A percentile compares a stretch with the other conserved stretches of the same genome.
Conservation (phyloP, 2,113 vertebrate genomes). For the Holacanthus passer region DNA sequence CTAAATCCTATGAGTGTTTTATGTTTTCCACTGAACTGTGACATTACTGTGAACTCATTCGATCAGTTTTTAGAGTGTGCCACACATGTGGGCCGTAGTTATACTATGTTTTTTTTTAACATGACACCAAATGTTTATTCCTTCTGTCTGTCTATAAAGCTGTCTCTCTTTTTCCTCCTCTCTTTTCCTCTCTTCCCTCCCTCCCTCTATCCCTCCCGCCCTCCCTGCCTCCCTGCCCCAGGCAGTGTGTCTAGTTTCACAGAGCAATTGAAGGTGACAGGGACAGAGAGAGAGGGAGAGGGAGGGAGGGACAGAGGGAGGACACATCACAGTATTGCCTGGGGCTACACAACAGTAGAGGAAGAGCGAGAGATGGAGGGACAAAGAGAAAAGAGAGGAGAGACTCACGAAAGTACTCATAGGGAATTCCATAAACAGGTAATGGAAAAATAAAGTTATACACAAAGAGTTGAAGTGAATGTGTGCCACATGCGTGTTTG, state of each 20-base stretch:
- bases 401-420: slow-evolving; percentile 64
- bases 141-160: slow-evolving; percentile 72
- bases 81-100: slow-evolving; percentile 36
- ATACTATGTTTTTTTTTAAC: slow-evolving; percentile 32
- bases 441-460: slow-evolving; percentile 56
- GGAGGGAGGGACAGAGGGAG: slow-evolving; percentile 82
- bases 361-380: slow-evolving; percentile 78
- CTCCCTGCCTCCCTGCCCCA: slow-evolving; percentile 70
- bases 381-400: slow-evolving; percentile 76
- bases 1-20: background rate
- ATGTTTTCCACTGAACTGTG: background rate
- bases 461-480: slow-evolving; percentile 22
- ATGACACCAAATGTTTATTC: slow-evolving; percentile 68
- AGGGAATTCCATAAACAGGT: slow-evolving; percentile 70
- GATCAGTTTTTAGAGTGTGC: slow-evolving; percentile 10
- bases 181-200: slow-evolving; percentile 34
- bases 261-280: slow-evolving; percentile 88
- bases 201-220: slow-evolving; percentile 27
- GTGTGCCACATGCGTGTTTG: slow-evolving; percentile 12
- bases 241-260: slow-evolving; percentile 85
- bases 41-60: background rate
- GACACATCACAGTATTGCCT: slow-evolving; percentile 83
- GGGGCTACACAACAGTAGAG: slow-evolving; percentile 81
- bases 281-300: slow-evolving; percentile 83
- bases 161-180: slow-evolving; percentile 54